Conservation (phyloP, 2,797 vertebrate species). For the Malurus splendens region DNA sequence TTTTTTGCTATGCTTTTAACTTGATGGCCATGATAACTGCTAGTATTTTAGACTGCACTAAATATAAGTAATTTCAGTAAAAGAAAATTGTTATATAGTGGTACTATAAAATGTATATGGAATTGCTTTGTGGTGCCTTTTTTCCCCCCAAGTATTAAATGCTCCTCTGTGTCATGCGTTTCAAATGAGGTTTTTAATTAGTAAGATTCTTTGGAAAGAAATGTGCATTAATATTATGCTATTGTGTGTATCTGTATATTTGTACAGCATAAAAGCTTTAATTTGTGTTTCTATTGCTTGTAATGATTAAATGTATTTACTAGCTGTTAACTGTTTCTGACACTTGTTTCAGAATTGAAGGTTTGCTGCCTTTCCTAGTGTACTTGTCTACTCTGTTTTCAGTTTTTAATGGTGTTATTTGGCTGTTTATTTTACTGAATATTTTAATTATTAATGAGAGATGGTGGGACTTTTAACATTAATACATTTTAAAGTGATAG, state of each 20-base stretch:
- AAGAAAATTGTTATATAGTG: not conserved
- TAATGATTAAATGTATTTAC: not conserved
- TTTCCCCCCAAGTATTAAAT: not conserved
- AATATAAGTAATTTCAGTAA: not conserved
- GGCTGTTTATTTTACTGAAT: not conserved
- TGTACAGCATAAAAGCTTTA: not conserved
- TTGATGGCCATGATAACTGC: not conserved
- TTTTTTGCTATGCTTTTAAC: not conserved
- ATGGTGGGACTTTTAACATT: not conserved
- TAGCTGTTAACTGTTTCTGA: not conserved
- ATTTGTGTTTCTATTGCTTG: not conserved
- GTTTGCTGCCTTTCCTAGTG: not conserved
- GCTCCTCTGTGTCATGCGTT: not conserved
- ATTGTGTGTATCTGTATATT: not conserved
- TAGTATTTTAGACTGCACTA: not conserved
- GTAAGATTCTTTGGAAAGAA: constrained; percentile 9
- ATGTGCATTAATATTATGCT: not conserved
- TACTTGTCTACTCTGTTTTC: not conserved
- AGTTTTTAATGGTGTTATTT: not conserved
- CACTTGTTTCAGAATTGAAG: not conserved
- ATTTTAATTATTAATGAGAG: not conserved
- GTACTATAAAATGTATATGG: not conserved
- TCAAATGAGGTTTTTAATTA: constrained; percentile 9
- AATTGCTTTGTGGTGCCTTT: not conserved
- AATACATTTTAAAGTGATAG: not conserved